A percentile compares a stretch with the other conserved stretches of the same genome.
Conservation (phyloP, 2,113 vertebrate species). For the Morone saxatilis region DNA sequence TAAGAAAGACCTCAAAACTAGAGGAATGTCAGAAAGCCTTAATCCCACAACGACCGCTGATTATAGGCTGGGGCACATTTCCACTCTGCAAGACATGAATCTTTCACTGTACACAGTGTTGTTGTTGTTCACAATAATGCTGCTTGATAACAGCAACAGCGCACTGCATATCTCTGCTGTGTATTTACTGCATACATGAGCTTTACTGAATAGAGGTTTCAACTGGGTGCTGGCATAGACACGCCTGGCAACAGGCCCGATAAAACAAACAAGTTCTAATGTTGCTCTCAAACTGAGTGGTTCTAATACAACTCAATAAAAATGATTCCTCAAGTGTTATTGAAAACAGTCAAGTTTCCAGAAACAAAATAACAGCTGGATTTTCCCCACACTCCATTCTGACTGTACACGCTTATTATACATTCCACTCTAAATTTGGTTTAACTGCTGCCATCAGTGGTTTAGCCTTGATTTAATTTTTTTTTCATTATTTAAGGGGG, state of each 20-base stretch:
- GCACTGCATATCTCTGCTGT: neutral
- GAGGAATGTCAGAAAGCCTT: slow-evolving; percentile 54
- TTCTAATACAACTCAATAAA: slow-evolving; percentile 29
- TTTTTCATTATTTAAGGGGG: neutral
- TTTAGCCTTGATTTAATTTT: neutral
- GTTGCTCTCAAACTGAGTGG: slow-evolving; percentile 38
- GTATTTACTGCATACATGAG: neutral
- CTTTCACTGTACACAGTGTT: neutral
- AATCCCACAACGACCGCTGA: slow-evolving; percentile 46
- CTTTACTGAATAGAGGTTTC: neutral
- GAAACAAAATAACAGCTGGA: slow-evolving; percentile 37
- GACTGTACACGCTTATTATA: neutral
- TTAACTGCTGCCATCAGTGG: neutral
- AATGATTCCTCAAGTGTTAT: slow-evolving; percentile 22
- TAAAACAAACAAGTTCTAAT: slow-evolving; percentile 48
- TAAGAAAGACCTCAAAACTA: slow-evolving; percentile 52
- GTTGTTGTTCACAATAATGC: slow-evolving; percentile 3
- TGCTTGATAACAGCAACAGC: neutral
- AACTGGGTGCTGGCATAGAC: slow-evolving; percentile 18
- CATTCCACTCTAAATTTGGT: slow-evolving; percentile 8
- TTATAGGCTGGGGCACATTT: slow-evolving; percentile 38
- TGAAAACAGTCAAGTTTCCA: slow-evolving; percentile 54
- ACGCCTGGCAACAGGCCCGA: slow-evolving; percentile 16
- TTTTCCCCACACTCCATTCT: slow-evolving; percentile 4
- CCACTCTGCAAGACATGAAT: neutral